Evolutionary conservation across 2,113 vertebrate genomes (phyloP).

Genomic region (Neomonachus schauinslandi): DNA sequence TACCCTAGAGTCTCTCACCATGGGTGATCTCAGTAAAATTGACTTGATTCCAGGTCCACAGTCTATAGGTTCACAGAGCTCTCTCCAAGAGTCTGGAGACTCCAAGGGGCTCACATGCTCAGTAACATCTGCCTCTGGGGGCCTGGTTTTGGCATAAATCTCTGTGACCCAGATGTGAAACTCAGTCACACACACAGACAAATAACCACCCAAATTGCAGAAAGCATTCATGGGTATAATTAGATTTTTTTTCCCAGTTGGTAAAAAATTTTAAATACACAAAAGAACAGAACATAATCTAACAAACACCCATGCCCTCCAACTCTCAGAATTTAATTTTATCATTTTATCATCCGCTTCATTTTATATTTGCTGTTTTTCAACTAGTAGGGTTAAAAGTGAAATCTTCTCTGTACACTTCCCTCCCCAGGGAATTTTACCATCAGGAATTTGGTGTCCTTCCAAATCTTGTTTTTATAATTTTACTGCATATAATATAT

Average conservation of each 20-base stretch:
- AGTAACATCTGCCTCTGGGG: neutral
- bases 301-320: slow-evolving; percentile 33
- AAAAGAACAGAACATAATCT: slow-evolving; percentile 53
- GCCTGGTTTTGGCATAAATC: slow-evolving; percentile 40
- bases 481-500: neutral
- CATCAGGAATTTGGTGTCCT: slow-evolving; percentile 23
- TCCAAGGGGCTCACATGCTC: neutral
- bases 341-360: neutral
- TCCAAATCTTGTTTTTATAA: slow-evolving; percentile 25
- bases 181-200: slow-evolving; percentile 52
- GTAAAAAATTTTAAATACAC: slow-evolving; percentile 73
- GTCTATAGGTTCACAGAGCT: neutral
- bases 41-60: neutral
- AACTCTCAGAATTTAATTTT: slow-evolving; percentile 49
- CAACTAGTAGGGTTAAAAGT: slow-evolving; percentile 41
- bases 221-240: slow-evolving; percentile 74
- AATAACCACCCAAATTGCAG: slow-evolving; percentile 66
- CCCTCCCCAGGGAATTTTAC: neutral
- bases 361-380: slow-evolving; percentile 55
- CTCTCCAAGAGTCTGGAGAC: neutral
- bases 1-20: neutral
- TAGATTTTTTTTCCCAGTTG: slow-evolving; percentile 68
- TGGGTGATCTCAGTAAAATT: neutral
- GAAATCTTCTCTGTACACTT: neutral
- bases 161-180: slow-evolving; percentile 69